Conservation (phyloP, 2,113 vertebrate genomes). For the Erinaceus europaeus region DNA sequence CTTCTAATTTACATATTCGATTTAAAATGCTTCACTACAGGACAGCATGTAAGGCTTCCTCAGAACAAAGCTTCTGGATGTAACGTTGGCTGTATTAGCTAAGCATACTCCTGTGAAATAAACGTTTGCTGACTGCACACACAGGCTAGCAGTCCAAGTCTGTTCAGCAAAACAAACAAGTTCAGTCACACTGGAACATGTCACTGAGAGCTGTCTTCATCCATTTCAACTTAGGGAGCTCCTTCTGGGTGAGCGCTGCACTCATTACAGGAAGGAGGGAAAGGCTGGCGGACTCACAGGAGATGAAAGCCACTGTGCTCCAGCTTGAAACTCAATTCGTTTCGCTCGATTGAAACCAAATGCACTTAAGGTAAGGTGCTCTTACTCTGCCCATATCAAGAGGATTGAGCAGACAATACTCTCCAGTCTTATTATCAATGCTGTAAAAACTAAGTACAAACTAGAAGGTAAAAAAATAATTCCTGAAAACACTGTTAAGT, state of each 20-base stretch:
- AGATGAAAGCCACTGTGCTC: neutral
- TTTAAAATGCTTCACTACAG: neutral
- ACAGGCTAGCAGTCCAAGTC: neutral
- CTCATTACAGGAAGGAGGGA: neutral
- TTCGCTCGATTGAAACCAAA: neutral
- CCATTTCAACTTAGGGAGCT: neutral
- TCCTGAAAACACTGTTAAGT: too few species aligned
- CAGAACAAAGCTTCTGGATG: neutral
- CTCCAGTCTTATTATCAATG: neutral
- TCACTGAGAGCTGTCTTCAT: conserved; percentile 12
- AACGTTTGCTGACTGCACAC: neutral
- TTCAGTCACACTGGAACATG: neutral
- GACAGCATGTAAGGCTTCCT: neutral
- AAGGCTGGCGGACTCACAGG: neutral
- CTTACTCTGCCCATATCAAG: neutral
- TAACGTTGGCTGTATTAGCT: neutral
- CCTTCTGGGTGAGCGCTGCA: neutral
- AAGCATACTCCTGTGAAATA: neutral
- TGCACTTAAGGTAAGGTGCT: neutral
- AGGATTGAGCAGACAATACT: neutral
- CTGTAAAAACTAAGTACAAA: too few species aligned
- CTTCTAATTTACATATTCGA: neutral
- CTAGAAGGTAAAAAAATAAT: too few species aligned
- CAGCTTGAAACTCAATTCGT: neutral
- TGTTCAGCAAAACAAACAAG: neutral